Evolutionary conservation across 2,888 invertebrate species (phyloP).

Genomic region (Aphidius colemani): DNA sequence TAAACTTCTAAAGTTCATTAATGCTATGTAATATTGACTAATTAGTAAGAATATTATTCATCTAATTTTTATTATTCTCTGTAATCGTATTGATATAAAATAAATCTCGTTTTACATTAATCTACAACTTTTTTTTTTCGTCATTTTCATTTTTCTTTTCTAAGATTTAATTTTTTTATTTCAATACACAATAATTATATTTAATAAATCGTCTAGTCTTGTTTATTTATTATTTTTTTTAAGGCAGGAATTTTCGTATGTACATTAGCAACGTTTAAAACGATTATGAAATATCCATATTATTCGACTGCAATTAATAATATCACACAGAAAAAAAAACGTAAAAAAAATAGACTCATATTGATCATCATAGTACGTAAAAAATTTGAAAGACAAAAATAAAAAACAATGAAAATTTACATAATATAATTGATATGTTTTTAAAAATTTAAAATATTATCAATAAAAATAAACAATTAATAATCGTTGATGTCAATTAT

Average conservation of each 20-base stretch:
- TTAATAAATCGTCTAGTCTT: conserved; percentile 49
- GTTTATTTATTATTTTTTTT: conserved; percentile 44
- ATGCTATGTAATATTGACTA: conserved; percentile 1
- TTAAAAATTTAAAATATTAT: too few species aligned
- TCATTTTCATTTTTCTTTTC: background rate
- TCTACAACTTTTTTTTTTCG: background rate
- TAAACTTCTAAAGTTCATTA: background rate
- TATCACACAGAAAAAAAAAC: background rate
- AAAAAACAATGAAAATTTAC: too few species aligned
- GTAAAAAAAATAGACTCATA: background rate
- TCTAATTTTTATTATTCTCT: background rate
- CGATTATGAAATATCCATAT: conserved; percentile 12
- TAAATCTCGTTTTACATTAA: background rate
- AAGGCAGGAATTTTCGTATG: conserved; percentile 58
- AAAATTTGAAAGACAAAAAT: too few species aligned
- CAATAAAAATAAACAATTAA: too few species aligned
- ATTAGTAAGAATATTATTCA: background rate
- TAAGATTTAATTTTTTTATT: background rate
- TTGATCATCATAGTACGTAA: too few species aligned
- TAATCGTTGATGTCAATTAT: too few species aligned
- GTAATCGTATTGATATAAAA: background rate
- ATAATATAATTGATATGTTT: too few species aligned
- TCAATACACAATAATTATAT: background rate
- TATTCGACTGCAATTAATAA: conserved; percentile 22
- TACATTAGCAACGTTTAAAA: conserved; percentile 38